A percentile compares a stretch with the other conserved stretches of the same genome.
Conservation (phyloP, 2,113 vertebrate genomes). For the Pygathrix nemaeus region DNA sequence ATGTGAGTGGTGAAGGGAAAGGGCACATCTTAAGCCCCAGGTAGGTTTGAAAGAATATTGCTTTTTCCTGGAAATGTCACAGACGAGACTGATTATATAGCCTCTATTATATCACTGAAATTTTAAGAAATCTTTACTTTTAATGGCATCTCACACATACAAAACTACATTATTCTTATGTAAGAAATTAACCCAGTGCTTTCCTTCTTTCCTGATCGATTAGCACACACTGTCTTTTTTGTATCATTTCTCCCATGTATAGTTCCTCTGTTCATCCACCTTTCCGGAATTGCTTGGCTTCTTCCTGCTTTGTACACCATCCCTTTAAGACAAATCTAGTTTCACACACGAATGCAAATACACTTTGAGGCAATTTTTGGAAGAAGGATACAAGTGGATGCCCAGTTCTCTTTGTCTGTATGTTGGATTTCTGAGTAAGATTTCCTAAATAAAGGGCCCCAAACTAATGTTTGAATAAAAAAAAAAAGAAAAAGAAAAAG, state of each 20-base stretch:
- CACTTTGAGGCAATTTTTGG: no score
- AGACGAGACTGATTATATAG: neutral
- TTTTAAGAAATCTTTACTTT: neutral
- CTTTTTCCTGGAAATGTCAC: neutral
- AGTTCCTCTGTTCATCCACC: no score
- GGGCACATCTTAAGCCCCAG: neutral
- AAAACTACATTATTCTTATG: neutral
- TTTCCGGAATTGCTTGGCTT: neutral
- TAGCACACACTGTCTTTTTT: neutral
- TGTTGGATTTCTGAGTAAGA: no score
- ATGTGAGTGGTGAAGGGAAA: neutral
- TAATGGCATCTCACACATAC: neutral
- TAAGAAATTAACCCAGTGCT: neutral
- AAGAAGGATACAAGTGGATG: no score
- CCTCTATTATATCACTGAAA: neutral
- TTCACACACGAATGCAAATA: neutral
- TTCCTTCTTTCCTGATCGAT: neutral
- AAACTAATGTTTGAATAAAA: no score
- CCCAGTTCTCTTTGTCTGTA: no score
- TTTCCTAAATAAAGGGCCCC: no score
- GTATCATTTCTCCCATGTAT: neutral
- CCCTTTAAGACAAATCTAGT: neutral
- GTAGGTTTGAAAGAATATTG: neutral
- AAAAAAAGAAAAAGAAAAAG: no score
- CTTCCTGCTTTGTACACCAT: neutral